A percentile compares a stretch with the other conserved stretches of the same genome.
Evolutionary conservation across 2,797 vertebrate genomes (phyloP).

Genomic region (Gymnothorax javanicus): DNA sequence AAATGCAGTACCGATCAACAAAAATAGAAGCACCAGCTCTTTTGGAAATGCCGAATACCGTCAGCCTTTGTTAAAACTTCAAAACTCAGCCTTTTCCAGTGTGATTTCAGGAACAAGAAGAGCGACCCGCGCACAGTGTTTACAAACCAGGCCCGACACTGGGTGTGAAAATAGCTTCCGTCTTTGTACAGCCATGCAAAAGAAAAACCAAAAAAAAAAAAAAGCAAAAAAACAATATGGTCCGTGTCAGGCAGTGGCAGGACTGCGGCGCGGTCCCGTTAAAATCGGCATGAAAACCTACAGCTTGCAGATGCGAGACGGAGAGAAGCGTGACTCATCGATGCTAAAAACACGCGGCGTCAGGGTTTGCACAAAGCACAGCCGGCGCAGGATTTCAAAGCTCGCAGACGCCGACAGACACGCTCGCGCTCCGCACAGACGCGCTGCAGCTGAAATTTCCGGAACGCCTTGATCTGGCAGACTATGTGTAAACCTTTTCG

Average conservation of each 20-base stretch:
- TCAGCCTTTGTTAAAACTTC: constrained; percentile 11
- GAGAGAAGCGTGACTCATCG: constrained; percentile 14
- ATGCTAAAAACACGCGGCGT: background rate
- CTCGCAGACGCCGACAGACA: background rate
- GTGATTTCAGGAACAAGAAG: constrained; percentile 27
- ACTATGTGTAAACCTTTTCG: background rate
- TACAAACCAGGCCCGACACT: constrained; percentile 22
- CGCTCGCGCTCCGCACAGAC: background rate
- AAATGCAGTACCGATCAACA: background rate
- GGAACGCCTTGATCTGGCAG: background rate
- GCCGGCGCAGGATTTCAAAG: constrained; percentile 10
- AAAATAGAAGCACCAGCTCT: background rate
- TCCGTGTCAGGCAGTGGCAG: constrained; percentile 15
- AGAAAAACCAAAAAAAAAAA: no score
- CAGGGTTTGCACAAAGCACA: background rate
- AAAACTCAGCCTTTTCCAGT: background rate
- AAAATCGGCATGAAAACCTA: constrained; percentile 20
- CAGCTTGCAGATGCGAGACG: constrained; percentile 12
- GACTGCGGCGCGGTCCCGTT: constrained; percentile 12
- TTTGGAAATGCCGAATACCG: background rate
- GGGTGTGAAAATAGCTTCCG: constrained; percentile 33
- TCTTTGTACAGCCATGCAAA: constrained; percentile 42
- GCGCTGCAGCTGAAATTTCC: background rate
- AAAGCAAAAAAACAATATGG: constrained; percentile 39
- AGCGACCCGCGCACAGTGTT: constrained; percentile 25